Evolutionary conservation across 30 jellyfish, hydroid and myxozoan species (phyloP).

Genomic region (Cassiopea xamachana): DNA sequence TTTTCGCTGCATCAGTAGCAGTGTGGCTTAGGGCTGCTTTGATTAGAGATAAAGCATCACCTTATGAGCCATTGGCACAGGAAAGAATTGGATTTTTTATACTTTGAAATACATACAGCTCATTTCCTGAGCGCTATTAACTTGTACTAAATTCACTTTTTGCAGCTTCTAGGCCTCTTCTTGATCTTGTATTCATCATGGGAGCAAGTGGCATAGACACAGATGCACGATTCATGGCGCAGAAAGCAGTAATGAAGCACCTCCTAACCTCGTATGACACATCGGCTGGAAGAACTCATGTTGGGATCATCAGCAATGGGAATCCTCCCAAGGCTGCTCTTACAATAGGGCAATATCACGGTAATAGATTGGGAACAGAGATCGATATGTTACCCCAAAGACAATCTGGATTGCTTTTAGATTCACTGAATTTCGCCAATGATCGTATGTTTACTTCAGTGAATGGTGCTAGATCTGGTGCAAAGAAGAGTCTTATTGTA

Average conservation of each 20-base stretch:
- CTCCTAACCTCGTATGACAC: conserved; percentile 71
- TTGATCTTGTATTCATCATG: conserved; percentile 81
- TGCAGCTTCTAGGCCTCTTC: conserved; percentile 38
- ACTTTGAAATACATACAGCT: too few relatives aligned
- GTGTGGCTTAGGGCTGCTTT: too few relatives aligned
- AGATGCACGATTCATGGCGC: conserved; percentile 32
- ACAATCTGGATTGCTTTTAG: background rate
- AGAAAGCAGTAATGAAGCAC: conserved; percentile 51
- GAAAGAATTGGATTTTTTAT: too few relatives aligned
- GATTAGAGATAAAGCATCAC: too few relatives aligned
- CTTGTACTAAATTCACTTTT: too few relatives aligned
- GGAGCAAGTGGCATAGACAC: conserved; percentile 76
- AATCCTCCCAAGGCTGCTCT: conserved; percentile 43
- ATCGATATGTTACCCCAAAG: conserved; percentile 15
- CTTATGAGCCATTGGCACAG: too few relatives aligned
- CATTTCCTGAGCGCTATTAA: too few relatives aligned
- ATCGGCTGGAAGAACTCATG: conserved; percentile 72
- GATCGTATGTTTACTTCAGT: conserved; percentile 41
- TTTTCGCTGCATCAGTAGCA: too few relatives aligned
- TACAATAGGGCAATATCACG: conserved; percentile 65
- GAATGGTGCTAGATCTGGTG: conserved; percentile 86
- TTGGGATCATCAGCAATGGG: conserved; percentile 68
- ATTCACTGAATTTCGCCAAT: conserved; percentile 57
- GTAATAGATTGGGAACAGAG: background rate
- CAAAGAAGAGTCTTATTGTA: conserved; percentile 77